Base-by-base conservation (phyloP, 2,113 vertebrate species). In the Galeopterus variegatus region DNA sequence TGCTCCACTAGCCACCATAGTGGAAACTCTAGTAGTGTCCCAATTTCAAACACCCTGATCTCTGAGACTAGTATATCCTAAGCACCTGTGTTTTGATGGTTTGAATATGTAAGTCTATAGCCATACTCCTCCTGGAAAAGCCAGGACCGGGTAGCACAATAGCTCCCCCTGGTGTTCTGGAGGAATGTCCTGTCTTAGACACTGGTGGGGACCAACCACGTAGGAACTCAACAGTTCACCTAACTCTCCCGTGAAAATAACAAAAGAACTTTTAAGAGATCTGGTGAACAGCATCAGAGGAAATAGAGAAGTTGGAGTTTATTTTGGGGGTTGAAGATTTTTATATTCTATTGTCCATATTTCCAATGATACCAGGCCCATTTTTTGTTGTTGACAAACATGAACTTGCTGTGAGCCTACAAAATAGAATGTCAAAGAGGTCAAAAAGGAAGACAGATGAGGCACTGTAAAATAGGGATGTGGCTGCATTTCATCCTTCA, bases 401-500 rank as follows among this genome's bases (percentile, higher is more conserved):
- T 28, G 50, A 93, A 72, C 28, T 9, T 70, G n/a, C n/a, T 50
- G 41, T 88, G 33, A n/a, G 9, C 8, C n/a, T 62, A 2, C 64
- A 48, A 91, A 64, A 81, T 17, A 93, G 8, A 80, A 12, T 76
- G 67, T 13, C 65, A 75, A 95, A 36, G 31, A 91, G 41, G 7
- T 70, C 45, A 92, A 84, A 94, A 67, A 89, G 10, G 50, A 92
- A 82, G 60, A 76, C 6, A 76, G 41, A 82, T 6, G 24, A 88
- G 8, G 21, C 12, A 8, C 3, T 87, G 17, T 48, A 50, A 93
- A 92, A 23, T 15, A 52, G 33, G 28, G 8, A 60, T 45, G 15
- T 41, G 19, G 28, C 17, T 56, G 18, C 12, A 45, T 28, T 62
- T 93, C 41, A 54, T 56, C 23, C 26, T 88, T 54, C 60, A 31